Conservation (phyloP, 2,113 vertebrate genomes). For the Phylloscopus whistleri region DNA sequence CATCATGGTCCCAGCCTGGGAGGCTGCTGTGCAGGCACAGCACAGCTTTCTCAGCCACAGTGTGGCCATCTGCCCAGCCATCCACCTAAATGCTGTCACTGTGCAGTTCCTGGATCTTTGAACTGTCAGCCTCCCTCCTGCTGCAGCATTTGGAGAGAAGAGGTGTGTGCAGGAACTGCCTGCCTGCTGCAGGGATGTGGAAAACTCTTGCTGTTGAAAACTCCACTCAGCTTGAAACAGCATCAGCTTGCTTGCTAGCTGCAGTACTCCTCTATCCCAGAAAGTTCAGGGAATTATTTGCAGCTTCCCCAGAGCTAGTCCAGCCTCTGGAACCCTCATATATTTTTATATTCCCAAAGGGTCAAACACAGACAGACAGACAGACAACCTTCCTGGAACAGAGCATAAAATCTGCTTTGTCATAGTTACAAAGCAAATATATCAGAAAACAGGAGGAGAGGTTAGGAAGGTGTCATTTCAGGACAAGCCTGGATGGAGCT, state of each 20-base stretch:
- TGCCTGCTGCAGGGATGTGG: neutral
- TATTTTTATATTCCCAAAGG: neutral
- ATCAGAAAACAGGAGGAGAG: neutral
- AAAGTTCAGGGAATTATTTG: neutral
- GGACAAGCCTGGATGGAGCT: neutral
- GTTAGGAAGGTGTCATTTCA: neutral
- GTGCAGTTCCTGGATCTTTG: neutral
- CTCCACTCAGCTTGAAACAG: neutral
- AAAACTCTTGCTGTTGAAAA: neutral
- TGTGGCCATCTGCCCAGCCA: neutral
- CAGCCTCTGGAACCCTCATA: neutral
- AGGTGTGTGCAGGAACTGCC: neutral
- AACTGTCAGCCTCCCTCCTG: neutral
- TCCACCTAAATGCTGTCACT: neutral
- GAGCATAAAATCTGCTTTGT: conserved; percentile 15
- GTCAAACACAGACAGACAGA: neutral
- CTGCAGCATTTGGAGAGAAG: neutral
- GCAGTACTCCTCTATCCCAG: neutral
- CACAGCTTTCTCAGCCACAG: neutral
- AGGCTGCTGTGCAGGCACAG: neutral
- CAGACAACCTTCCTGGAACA: neutral
- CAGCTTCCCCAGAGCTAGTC: neutral
- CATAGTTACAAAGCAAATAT: neutral
- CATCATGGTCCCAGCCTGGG: neutral
- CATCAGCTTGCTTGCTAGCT: neutral